Evolutionary conservation across 2,797 vertebrate genomes (phyloP).

Genomic region (Picus viridis): DNA sequence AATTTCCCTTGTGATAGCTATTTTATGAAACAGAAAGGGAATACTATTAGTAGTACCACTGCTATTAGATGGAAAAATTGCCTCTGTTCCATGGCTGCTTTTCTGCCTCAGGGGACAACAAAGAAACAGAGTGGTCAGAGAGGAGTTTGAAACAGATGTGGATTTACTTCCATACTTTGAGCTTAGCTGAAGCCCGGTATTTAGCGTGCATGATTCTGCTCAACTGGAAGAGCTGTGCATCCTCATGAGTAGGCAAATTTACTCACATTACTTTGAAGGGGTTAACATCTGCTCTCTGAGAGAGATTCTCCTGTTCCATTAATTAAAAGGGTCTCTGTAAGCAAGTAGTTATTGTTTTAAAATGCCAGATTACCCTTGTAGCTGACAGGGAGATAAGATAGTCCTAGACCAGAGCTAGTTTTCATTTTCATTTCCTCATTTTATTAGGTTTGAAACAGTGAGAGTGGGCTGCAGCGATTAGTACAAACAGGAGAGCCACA

Average conservation of each 20-base stretch:
- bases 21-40: background rate
- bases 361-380: slow-evolving; percentile 31
- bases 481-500: slow-evolving; percentile 64
- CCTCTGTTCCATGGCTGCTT: background rate
- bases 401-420: slow-evolving; percentile 51
- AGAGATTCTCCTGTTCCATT: slow-evolving; percentile 27
- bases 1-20: slow-evolving; percentile 11
- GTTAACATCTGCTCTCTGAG: background rate
- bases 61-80: background rate
- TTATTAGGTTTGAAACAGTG: slow-evolving; percentile 62
- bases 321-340: slow-evolving; percentile 25
- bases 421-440: slow-evolving; percentile 71
- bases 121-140: background rate
- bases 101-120: background rate
- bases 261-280: background rate
- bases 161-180: slow-evolving; percentile 7
- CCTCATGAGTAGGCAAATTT: background rate
- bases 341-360: slow-evolving; percentile 46
- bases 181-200: background rate
- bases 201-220: background rate
- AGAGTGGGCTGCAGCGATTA: slow-evolving; percentile 67
- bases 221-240: background rate
- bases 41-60: background rate
- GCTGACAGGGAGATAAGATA: slow-evolving; percentile 40
- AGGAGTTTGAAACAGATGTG: background rate